These are phyloP conservation scores for Dasyurus viverrinus DNA, from an alignment of 2,113 vertebrate genomes.

Conservation along the genomic window DNA sequence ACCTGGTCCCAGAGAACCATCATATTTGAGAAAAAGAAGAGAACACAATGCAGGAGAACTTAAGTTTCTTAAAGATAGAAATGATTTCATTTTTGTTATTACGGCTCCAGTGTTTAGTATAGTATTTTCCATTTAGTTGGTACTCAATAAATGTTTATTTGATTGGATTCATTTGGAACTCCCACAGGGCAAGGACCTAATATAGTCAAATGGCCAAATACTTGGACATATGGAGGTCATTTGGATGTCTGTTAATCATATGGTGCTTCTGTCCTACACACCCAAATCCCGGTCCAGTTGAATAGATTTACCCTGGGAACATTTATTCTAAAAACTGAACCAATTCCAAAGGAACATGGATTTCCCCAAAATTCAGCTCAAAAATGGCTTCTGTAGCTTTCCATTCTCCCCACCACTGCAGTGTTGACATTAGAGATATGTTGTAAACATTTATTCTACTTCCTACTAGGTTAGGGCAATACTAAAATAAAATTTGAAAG, in stretches of 20 bases:
- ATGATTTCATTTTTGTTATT: background rate
- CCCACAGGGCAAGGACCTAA: slow-evolving; percentile 51
- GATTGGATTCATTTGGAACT: slow-evolving; percentile 60
- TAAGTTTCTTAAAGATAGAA: background rate
- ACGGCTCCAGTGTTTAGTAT: background rate
- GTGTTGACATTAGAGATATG: background rate
- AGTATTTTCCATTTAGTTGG: background rate
- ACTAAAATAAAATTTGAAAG: slow-evolving; percentile 17
- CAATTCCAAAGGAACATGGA: background rate
- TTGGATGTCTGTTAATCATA: background rate
- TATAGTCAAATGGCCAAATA: background rate
- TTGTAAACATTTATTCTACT: background rate
- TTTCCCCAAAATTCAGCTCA: background rate
- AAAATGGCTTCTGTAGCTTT: background rate
- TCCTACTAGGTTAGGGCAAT: background rate
- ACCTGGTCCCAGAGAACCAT: too few species aligned
- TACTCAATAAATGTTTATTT: slow-evolving; percentile 19
- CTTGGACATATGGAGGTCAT: background rate
- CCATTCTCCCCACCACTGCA: background rate
- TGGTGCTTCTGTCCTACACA: background rate
- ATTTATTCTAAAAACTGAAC: background rate
- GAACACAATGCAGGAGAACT: background rate
- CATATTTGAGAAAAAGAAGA: too few species aligned
- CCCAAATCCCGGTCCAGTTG: background rate
- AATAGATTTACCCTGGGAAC: background rate